Evolutionary conservation across 2,888 invertebrate genomes (phyloP).

Genomic region (Phytoseiulus persimilis): DNA sequence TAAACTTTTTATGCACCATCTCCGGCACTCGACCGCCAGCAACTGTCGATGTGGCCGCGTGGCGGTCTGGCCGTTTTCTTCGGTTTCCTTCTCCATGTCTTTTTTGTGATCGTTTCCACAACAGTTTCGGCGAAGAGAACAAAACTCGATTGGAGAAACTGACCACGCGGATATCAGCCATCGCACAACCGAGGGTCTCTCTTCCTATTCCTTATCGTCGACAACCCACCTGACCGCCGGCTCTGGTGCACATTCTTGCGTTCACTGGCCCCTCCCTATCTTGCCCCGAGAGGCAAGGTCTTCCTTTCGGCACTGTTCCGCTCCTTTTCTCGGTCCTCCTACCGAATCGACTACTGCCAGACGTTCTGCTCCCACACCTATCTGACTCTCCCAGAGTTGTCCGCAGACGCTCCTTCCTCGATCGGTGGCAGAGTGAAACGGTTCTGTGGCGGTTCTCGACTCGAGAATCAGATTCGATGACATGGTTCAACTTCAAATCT

Average conservation of each 20-base stretch:
- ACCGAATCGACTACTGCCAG: neutral
- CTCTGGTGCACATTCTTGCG: neutral
- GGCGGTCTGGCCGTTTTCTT: neutral
- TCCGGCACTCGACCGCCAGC: neutral
- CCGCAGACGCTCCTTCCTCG: neutral
- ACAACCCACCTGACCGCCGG: neutral
- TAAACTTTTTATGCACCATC: neutral
- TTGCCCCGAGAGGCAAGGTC: neutral
- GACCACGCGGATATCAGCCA: neutral
- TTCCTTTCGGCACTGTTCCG: neutral
- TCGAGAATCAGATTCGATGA: no score
- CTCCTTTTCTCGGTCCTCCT: neutral
- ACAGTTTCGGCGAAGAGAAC: neutral
- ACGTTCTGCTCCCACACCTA: neutral
- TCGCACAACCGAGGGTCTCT: neutral
- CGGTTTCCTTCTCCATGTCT: neutral
- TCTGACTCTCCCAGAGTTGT: neutral
- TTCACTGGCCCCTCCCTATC: neutral
- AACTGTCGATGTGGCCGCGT: neutral
- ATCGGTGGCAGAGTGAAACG: neutral
- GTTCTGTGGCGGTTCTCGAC: no score
- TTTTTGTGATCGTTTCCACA: neutral
- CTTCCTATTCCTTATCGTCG: neutral
- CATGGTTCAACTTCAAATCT: no score
- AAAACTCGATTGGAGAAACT: neutral